phyloP scores from a whole-genome alignment of 2,888 invertebrate species.

The Teleogryllus oceanicus region DNA sequence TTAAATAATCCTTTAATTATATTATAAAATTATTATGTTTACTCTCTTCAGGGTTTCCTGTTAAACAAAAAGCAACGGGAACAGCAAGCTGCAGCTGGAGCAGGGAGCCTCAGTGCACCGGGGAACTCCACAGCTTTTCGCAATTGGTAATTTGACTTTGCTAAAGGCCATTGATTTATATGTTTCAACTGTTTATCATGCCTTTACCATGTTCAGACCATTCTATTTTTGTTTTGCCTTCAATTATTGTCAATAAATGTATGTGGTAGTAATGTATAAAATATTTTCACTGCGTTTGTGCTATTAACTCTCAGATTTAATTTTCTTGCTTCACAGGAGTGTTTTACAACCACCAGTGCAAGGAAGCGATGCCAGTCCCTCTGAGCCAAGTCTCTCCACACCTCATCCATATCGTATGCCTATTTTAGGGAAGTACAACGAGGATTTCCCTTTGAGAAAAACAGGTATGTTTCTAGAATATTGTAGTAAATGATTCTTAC shows the following conservation, averaged over 20 bases:
- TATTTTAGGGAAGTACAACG: conserved; percentile 56
- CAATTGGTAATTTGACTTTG: conserved; percentile 61
- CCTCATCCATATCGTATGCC: conserved; percentile 50
- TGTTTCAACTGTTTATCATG: too few relatives aligned
- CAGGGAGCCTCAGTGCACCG: conserved; percentile 53
- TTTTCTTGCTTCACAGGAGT: conserved; percentile 32
- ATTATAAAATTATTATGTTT: not conserved
- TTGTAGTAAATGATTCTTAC: too few relatives aligned
- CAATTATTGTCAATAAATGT: too few relatives aligned
- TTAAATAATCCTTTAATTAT: too few relatives aligned
- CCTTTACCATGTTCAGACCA: too few relatives aligned
- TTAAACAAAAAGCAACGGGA: conserved; percentile 74
- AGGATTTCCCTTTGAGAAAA: conserved; percentile 90
- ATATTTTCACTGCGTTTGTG: too few relatives aligned
- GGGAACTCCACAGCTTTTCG: conserved; percentile 56
- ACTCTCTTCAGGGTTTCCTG: conserved; percentile 63
- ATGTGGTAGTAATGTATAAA: too few relatives aligned
- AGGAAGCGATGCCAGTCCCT: conserved; percentile 30
- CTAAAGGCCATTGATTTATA: too few relatives aligned
- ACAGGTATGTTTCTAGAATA: conserved; percentile 67
- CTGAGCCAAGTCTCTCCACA: conserved; percentile 18
- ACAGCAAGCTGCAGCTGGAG: conserved; percentile 57
- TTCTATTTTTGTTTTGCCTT: too few relatives aligned
- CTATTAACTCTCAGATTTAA: too few relatives aligned
- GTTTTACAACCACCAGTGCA: conserved; percentile 38